Base-by-base conservation (phyloP, 2,797 vertebrate species). In the Zalophus californianus region DNA sequence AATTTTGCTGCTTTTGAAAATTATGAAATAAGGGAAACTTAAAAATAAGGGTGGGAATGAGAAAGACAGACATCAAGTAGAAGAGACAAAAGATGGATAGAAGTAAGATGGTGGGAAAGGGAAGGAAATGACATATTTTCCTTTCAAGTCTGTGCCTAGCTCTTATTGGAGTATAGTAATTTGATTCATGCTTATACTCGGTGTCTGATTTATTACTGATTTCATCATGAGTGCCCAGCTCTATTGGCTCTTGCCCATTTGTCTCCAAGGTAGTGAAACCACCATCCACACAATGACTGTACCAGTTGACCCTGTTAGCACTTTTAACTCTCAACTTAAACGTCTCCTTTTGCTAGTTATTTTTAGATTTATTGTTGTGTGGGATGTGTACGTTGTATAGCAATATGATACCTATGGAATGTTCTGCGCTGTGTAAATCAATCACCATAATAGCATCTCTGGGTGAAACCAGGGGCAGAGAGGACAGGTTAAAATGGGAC, bases 311-410 rank as follows among this genome's bases (percentile, higher is more conserved):
- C 98, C 98, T 95, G 96, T 97, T 97, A 97, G 96, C 97, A 93
- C 97, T 93, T 97, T 97, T 98, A 98, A 97, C 97, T 97, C 96
- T 97, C 96, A 94, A 97, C 97, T 97, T 98, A 97, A 98, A 97
- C 7, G 93, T 97, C 96, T 98, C 93, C 96, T 97, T 98, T 98
- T 96, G 94, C 98, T 98, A 97, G 97, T 98, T 98, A 97, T 97
- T 98, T 98, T 98, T 96, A 98, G 97, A 98, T 98, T 98, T 98
- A 98, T 98, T 96, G 98, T 97, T 95, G 94, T 96, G 95, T 97
- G 92, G 70, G 91, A 96, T 96, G 97, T 97, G 96, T 98, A 96
- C 48, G 92, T 98, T 97, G 97, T 97, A 97, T 96, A 93, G 97
- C 96, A 98, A 96, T 96, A 94, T 95, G 97, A 98, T 97, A 96